These are phyloP conservation scores for Nemotelus nigrinus DNA, from an alignment of 2,888 invertebrate genomes.

Conservation along the genomic window DNA sequence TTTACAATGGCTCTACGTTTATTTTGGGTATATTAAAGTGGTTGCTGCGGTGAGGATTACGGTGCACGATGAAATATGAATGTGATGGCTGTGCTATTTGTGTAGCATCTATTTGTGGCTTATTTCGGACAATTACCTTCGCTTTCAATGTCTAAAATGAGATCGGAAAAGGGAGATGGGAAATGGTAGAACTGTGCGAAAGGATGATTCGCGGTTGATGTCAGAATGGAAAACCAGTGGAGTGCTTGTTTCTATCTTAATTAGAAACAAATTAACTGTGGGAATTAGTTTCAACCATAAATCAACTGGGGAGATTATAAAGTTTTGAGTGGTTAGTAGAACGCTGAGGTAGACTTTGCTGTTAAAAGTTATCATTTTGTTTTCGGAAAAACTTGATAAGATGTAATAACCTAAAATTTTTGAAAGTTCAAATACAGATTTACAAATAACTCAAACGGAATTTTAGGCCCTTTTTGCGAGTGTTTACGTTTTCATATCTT, in stretches of 20 bases:
- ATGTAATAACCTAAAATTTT: not conserved
- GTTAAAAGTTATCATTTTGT: not conserved
- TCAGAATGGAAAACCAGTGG: not conserved
- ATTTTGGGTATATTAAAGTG: too few relatives aligned
- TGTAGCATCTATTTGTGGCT: not conserved
- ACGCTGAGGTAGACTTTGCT: not conserved
- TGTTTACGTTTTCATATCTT: too few relatives aligned
- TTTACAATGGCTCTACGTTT: too few relatives aligned
- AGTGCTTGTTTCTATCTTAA: not conserved
- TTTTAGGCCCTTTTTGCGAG: too few relatives aligned
- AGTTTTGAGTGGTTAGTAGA: conserved; percentile 4
- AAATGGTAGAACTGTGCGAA: not conserved
- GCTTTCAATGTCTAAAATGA: not conserved
- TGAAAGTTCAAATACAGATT: too few relatives aligned
- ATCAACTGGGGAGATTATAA: conserved; percentile 6
- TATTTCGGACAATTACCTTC: not conserved
- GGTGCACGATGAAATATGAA: too few relatives aligned
- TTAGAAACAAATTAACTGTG: conserved; percentile 15
- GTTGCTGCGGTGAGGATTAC: too few relatives aligned
- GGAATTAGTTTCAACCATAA: conserved; percentile 1
- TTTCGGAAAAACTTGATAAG: not conserved
- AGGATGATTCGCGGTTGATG: not conserved
- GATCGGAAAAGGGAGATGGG: not conserved
- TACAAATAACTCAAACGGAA: too few relatives aligned
- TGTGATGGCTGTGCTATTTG: too few relatives aligned